Base-by-base conservation (phyloP, 2,797 vertebrate genomes). In the Periparus ater region DNA sequence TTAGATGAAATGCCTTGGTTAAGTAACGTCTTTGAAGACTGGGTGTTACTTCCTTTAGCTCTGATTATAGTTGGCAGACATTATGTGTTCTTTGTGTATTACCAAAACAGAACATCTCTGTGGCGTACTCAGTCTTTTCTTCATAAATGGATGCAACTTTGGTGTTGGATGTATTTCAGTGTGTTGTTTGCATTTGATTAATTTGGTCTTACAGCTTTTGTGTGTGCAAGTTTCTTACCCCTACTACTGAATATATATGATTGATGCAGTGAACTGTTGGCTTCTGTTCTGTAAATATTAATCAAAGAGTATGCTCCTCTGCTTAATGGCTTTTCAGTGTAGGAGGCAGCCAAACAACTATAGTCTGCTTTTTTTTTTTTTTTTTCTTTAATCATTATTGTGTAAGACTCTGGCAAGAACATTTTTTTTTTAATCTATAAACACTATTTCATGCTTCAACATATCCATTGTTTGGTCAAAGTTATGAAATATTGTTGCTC, bases 401-500 rank as follows among this genome's bases (percentile, higher is more conserved):
- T 84, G 93, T 88, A 96, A 96, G 91, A 84, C 50, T 75, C 77
- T 81, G 86, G 70, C 92, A 93, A 90, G 86, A 94, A 63, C 25
- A 47, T n/a, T 61, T 92, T 92, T 91, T 91, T 93, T 90, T 81
- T 17, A 79, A 70, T 91, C 91, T 93, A 87, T 90, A 93, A 95
- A 95, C 85, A 86, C 34, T 91, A 26, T 94, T 96, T 95, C 84
- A 50, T 94, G 91, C 90, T 95, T 93, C 91, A 96, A 77, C 91
- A 74, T 95, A 90, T 71, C 93, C 86, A 85, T 93, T 96, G 92
- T 94, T 96, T 89, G 71, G 90, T 93, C 88, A 71, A 95, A 90
- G 86, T 96, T 96, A 94, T 92, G 95, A 96, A 96, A 96, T 95
- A 47, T 63, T 85, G 74, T 96, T 95, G 86, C 93, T 95, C 93